A percentile compares a stretch with the other conserved stretches of the same genome.
Evolutionary conservation across 2,888 invertebrate species (phyloP).

Genomic region (Congeria kusceri): DNA sequence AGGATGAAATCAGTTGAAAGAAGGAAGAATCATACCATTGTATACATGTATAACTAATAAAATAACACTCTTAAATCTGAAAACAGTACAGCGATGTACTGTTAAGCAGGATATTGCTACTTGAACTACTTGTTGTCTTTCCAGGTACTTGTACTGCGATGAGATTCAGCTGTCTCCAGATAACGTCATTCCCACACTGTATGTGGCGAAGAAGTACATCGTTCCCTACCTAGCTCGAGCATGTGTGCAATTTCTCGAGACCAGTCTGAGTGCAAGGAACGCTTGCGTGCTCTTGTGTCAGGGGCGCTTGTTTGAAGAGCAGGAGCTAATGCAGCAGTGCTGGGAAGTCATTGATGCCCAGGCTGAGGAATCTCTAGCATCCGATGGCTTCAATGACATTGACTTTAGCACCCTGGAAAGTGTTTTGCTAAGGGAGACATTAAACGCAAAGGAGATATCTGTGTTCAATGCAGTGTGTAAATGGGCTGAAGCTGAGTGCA

Average conservation of each 20-base stretch:
- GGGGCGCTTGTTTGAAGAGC: slow-evolving; percentile 97
- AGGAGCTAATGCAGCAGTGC: slow-evolving; percentile 94
- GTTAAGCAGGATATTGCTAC: too few species aligned
- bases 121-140: too few species aligned
- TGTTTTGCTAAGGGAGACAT: slow-evolving; percentile 95
- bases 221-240: slow-evolving; percentile 97
- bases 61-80: too few species aligned
- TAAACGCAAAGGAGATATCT: slow-evolving; percentile 96
- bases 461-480: slow-evolving; percentile 94
- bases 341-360: slow-evolving; percentile 95
- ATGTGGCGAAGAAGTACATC: slow-evolving; percentile 98
- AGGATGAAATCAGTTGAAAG: too few species aligned
- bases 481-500: slow-evolving; percentile 97
- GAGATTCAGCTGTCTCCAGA: slow-evolving; percentile 98
- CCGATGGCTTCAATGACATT: slow-evolving; percentile 98
- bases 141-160: slow-evolving; percentile 98
- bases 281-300: slow-evolving; percentile 98
- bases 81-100: too few species aligned
- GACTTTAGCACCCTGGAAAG: slow-evolving; percentile 96
- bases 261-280: slow-evolving; percentile 97
- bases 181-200: slow-evolving; percentile 96
- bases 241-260: slow-evolving; percentile 97
- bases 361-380: slow-evolving; percentile 98
- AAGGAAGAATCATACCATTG: too few species aligned
- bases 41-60: too few species aligned